Evolutionary conservation across 2,888 invertebrate genomes (phyloP).

Genomic region (Ctena decussata): DNA sequence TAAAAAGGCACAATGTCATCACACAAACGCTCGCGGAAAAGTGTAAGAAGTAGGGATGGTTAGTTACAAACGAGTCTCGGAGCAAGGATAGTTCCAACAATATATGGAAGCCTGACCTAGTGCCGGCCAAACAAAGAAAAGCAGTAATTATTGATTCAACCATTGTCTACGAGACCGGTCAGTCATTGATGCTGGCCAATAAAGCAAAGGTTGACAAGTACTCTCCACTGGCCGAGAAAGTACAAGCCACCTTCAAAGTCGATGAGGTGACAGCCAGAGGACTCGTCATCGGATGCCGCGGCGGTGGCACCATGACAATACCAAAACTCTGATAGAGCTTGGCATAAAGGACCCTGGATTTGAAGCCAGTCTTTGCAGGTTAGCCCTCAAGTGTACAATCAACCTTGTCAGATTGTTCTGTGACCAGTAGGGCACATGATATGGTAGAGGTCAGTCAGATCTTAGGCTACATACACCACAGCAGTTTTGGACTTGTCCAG

Average conservation of each 20-base stretch:
- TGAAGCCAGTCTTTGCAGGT: not conserved
- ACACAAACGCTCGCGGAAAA: not conserved
- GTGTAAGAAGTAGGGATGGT: not conserved
- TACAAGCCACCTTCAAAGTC: not conserved
- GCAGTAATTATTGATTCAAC: conserved; percentile 19
- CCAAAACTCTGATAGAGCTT: not conserved
- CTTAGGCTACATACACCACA: too few relatives aligned
- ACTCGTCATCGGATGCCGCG: not conserved
- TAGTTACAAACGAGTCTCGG: not conserved
- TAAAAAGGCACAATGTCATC: conserved; percentile 30
- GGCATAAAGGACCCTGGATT: conserved; percentile 15
- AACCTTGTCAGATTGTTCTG: conserved; percentile 15
- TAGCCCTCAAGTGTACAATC: conserved; percentile 34
- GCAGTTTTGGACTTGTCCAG: too few relatives aligned
- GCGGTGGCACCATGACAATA: not conserved
- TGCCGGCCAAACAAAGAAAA: not conserved
- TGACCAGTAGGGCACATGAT: not conserved
- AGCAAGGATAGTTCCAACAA: not conserved
- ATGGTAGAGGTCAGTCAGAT: too few relatives aligned
- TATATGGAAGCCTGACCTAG: not conserved
- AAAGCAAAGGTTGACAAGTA: conserved; percentile 4
- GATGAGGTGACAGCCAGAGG: not conserved
- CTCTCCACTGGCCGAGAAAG: not conserved
- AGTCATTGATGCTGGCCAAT: not conserved
- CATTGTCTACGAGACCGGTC: conserved; percentile 21